Evolutionary conservation across 2,888 invertebrate species (phyloP), one percentile per base, ranked within the genome.

Genomic region (Venusia cambrica): DNA sequence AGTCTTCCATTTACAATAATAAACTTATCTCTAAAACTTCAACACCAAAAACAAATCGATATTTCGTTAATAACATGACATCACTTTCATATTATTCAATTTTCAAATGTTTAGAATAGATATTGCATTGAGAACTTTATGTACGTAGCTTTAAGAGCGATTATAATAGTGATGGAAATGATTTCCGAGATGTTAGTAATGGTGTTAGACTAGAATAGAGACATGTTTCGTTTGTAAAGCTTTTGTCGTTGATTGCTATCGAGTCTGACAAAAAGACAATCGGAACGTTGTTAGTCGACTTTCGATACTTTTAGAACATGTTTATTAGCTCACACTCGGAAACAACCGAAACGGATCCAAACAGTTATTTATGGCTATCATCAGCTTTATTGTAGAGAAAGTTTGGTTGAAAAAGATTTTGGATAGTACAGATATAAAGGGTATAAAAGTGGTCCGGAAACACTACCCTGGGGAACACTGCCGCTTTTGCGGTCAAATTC

Each of bases 251-350:
- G 60, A 60, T 61, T 53, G 54, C 45, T 53, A 48, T 60, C 50
- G 36, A 51, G 54, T 57, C 31, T 27, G 47, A 62, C 60, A 62
- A 64, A 62, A 59, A 58, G 51, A 55, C 55, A 43, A 55, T 53
- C 43, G 44, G 44, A 40, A 15, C 27, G 24, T 52, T 54, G 57
- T 58, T 49, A 28, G 46, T 54, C 57, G 51, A 32, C 35, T 31
- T 50, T 45, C 36, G 42, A 44, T 27, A 38, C 32, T 21, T 49
- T 26, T 14, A 9, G 34, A 41, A 51, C 41, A 45, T 51, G 49
- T 63, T 54, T 51, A 57, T 56, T 43, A 46, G 33, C 14, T 41
- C 14, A 49, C 45, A 50, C 51, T 50, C 29, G 33, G 38, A 31
- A 38, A 43, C 39, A 47, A 39, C 30, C 36, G 35, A 44, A 53